These are phyloP conservation scores for Apodemia zela DNA, from an alignment of 2,888 invertebrate species.

Conservation along the genomic window DNA sequence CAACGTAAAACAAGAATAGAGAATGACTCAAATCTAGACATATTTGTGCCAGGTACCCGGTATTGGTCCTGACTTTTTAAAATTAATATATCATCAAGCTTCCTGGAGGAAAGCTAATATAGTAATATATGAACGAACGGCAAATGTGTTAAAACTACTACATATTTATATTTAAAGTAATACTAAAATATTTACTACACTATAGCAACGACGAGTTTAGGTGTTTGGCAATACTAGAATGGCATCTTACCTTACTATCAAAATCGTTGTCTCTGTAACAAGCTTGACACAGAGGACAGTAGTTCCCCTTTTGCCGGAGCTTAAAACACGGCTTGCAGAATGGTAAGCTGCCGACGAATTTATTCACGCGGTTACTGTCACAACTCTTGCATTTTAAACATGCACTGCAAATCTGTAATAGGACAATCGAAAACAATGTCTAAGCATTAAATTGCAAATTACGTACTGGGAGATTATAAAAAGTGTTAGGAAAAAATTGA, in stretches of 20 bases:
- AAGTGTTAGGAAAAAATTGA: not conserved
- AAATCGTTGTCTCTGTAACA: constrained; percentile 96
- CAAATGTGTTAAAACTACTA: too few relatives aligned
- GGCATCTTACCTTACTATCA: constrained; percentile 84
- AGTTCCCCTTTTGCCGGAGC: constrained; percentile 92
- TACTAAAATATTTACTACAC: too few relatives aligned
- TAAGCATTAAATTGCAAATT: not conserved
- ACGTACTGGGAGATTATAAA: too few relatives aligned
- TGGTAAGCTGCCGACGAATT: constrained; percentile 91
- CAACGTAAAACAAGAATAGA: too few relatives aligned
- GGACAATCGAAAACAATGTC: constrained; percentile 32
- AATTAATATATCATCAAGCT: too few relatives aligned
- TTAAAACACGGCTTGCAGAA: constrained; percentile 93
- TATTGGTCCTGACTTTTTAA: too few relatives aligned
- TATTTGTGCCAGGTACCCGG: too few relatives aligned
- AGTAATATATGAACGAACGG: too few relatives aligned
- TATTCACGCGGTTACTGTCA: constrained; percentile 87
- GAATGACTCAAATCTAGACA: too few relatives aligned
- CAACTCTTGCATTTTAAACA: constrained; percentile 96
- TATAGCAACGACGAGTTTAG: not conserved
- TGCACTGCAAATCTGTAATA: constrained; percentile 81
- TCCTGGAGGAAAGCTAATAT: too few relatives aligned
- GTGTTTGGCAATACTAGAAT: not conserved
- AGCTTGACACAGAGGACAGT: constrained; percentile 94
- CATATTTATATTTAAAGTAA: too few relatives aligned